A percentile compares a stretch with the other conserved stretches of the same genome.
Conservation (phyloP, 2,888 invertebrate species). For the Athalia cordata region DNA sequence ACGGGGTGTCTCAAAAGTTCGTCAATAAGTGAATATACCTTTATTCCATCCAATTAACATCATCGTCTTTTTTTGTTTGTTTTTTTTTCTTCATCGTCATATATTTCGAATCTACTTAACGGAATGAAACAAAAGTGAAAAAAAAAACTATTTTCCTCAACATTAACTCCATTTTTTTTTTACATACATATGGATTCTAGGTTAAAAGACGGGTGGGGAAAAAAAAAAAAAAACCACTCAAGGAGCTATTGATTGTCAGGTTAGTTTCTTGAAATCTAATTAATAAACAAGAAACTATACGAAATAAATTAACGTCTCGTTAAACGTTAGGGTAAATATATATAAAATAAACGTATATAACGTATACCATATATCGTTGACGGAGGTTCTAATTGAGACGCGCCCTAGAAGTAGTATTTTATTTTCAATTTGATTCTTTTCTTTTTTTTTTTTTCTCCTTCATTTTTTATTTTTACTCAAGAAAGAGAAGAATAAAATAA, state of each 20-base stretch:
- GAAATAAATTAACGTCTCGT: constrained; percentile 64
- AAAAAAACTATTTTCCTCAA: no score
- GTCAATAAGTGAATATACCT: no score
- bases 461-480: no score
- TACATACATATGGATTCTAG: no score
- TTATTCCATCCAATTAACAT: no score
- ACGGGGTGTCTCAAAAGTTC: constrained; percentile 27
- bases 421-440: not conserved
- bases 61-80: no score
- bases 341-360: no score
- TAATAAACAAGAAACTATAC: constrained; percentile 44
- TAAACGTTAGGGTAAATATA: constrained; percentile 65
- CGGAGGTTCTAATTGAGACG: constrained; percentile 69
- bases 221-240: not conserved
- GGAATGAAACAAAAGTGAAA: no score
- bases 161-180: no score
- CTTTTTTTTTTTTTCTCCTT: no score
- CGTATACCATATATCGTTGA: constrained; percentile 43
- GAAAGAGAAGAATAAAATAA: not conserved
- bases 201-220: not conserved
- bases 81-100: no score
- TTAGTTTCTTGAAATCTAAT: constrained; percentile 25
- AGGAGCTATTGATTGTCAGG: not conserved
- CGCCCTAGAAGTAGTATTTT: constrained; percentile 66
- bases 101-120: no score